Percentiles rank a stretch among this genome's conserved stretches.
These are phyloP conservation scores for Nephrotoma guestfalica DNA, from an alignment of 2,888 invertebrate genomes.

Conservation along the genomic window DNA sequence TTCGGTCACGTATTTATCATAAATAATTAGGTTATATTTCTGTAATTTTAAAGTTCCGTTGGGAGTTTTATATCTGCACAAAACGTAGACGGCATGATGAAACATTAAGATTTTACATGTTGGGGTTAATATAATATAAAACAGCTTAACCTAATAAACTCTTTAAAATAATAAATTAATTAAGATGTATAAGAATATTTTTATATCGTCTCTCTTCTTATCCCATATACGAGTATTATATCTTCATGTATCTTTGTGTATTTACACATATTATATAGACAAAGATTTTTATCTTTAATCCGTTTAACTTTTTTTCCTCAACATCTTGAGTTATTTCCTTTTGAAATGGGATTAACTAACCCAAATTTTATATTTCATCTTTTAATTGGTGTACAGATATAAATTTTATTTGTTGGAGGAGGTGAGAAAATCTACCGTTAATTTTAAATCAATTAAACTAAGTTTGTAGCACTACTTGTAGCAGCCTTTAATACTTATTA, in stretches of 20 bases:
- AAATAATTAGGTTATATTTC: background rate
- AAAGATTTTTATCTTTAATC: background rate
- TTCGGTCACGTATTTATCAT: background rate
- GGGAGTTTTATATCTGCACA: background rate
- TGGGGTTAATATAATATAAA: background rate
- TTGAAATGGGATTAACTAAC: background rate
- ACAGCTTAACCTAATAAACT: background rate
- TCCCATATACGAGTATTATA: background rate
- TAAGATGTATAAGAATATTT: background rate
- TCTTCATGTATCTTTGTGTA: background rate
- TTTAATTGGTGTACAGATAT: background rate
- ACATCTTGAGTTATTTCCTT: background rate
- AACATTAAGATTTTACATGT: background rate
- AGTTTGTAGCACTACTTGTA: background rate
- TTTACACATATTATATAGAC: background rate
- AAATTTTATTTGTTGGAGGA: background rate
- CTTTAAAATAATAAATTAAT: background rate
- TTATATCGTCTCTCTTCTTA: background rate
- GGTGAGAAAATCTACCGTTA: background rate
- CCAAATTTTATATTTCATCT: background rate
- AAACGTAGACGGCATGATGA: background rate
- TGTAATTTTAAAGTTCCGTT: background rate
- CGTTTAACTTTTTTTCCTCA: background rate
- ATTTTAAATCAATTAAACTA: background rate
- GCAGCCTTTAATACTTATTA: background rate